Evolutionary conservation across 2,113 vertebrate genomes (phyloP).

Genomic region (Dascyllus trimaculatus): DNA sequence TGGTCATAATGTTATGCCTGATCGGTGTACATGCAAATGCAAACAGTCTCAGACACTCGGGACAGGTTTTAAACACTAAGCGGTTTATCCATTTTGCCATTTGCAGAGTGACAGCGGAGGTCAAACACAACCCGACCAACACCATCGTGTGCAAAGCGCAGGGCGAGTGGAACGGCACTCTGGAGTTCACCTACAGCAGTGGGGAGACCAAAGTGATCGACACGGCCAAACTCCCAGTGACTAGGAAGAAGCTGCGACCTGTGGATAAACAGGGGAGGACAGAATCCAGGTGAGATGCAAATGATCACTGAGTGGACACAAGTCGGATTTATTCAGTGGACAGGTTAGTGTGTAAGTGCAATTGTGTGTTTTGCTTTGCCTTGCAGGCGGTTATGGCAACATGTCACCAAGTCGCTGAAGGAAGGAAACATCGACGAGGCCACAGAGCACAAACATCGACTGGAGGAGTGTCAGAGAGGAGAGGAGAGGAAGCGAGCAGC

Average conservation of each 20-base stretch:
- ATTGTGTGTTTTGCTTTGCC: not conserved
- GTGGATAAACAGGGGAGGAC: constrained; percentile 89
- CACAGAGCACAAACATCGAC: constrained; percentile 91
- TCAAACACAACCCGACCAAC: constrained; percentile 93
- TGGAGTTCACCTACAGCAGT: constrained; percentile 95
- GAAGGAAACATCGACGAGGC: constrained; percentile 90
- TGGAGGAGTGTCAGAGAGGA: constrained; percentile 92
- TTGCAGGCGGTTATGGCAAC: constrained; percentile 90
- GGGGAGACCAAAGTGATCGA: constrained; percentile 96
- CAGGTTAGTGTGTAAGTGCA: too few relatives aligned
- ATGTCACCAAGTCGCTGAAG: constrained; percentile 90
- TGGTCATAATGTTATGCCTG: too few relatives aligned
- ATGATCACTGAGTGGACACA: not conserved
- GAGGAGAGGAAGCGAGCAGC: constrained; percentile 88
- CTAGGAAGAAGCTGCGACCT: constrained; percentile 90
- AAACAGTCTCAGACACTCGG: too few relatives aligned
- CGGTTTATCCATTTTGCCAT: too few relatives aligned
- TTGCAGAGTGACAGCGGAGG: constrained; percentile 94
- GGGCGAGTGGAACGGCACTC: constrained; percentile 94
- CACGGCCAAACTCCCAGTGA: constrained; percentile 88
- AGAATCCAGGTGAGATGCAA: constrained; percentile 89
- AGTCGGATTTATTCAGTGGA: too few relatives aligned
- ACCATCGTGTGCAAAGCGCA: constrained; percentile 95
- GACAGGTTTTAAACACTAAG: too few relatives aligned
- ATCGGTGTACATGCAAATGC: too few relatives aligned